These are phyloP conservation scores for Drosophila pseudotalamancana DNA, from an alignment of 2,888 invertebrate species.

Conservation along the genomic window DNA sequence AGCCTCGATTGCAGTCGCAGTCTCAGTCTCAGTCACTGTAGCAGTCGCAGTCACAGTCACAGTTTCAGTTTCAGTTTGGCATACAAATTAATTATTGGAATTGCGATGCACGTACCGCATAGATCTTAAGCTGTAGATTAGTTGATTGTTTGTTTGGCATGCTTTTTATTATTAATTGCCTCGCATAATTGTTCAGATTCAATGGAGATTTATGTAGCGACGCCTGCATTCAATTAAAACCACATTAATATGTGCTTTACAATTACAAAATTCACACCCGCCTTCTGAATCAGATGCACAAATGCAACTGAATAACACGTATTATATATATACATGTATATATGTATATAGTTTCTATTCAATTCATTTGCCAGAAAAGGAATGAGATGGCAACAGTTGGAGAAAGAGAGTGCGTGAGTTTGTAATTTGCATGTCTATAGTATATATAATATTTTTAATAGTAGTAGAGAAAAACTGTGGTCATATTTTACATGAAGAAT, in stretches of 20 bases:
- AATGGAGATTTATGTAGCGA: constrained; percentile 57
- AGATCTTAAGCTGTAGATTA: constrained; percentile 32
- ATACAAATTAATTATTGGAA: constrained; percentile 29
- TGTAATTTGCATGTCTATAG: too few species aligned
- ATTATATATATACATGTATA: neutral
- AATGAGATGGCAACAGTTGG: too few species aligned
- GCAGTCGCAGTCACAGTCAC: neutral
- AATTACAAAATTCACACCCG: constrained; percentile 23
- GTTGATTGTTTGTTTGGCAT: constrained; percentile 25
- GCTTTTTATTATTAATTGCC: constrained; percentile 56
- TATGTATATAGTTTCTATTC: neutral
- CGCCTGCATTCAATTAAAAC: constrained; percentile 20
- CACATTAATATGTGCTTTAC: constrained; percentile 19
- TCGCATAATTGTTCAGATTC: constrained; percentile 61
- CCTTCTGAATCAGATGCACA: neutral
- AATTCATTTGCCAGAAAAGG: too few species aligned
- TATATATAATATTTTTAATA: too few species aligned
- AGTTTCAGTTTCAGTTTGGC: constrained; percentile 6
- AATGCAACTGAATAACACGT: neutral
- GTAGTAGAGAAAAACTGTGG: too few species aligned
- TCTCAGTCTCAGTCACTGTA: neutral
- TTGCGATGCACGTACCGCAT: constrained; percentile 24
- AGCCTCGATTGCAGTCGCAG: neutral
- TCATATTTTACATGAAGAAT: too few species aligned
- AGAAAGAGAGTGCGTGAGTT: too few species aligned